phyloP scores from a whole-genome alignment of 2,888 invertebrate genomes.

The Charanyca ferruginea region DNA sequence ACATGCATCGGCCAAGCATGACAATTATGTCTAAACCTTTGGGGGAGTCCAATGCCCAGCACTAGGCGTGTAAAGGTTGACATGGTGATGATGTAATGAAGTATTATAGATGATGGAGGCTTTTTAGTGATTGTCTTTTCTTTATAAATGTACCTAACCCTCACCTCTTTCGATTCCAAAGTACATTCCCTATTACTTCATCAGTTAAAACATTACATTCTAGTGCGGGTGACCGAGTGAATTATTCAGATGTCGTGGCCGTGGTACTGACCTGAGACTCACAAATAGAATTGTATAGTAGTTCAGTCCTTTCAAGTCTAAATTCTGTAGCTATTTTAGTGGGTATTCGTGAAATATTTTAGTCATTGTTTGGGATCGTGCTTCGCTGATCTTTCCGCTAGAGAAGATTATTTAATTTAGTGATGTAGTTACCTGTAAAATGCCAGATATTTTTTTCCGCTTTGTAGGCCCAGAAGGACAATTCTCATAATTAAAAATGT shows the following conservation, averaged over 20 bases:
- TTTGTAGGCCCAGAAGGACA: too few species aligned
- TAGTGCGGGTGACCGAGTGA: constrained; percentile 49
- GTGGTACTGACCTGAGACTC: constrained; percentile 67
- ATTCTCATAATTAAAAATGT: too few species aligned
- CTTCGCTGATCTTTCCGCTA: too few species aligned
- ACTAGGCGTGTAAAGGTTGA: too few species aligned
- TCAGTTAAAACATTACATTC: constrained; percentile 54
- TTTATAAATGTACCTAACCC: neutral
- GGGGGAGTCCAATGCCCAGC: too few species aligned
- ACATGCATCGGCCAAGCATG: too few species aligned
- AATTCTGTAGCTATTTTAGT: constrained; percentile 50
- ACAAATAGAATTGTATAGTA: constrained; percentile 81
- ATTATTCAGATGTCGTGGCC: constrained; percentile 70
- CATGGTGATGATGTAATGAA: too few species aligned
- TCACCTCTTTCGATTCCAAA: constrained; percentile 5
- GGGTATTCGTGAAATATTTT: constrained; percentile 16
- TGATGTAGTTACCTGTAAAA: too few species aligned
- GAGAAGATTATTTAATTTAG: too few species aligned
- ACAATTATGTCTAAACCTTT: too few species aligned
- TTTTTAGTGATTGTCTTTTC: neutral
- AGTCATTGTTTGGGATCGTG: constrained; percentile 1
- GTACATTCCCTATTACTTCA: constrained; percentile 26
- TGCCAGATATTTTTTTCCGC: too few species aligned
- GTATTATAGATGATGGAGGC: too few species aligned
- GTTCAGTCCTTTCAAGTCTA: constrained; percentile 71